Evolutionary conservation across 2,113 vertebrate species (phyloP).

Genomic region (Redunca redunca): DNA sequence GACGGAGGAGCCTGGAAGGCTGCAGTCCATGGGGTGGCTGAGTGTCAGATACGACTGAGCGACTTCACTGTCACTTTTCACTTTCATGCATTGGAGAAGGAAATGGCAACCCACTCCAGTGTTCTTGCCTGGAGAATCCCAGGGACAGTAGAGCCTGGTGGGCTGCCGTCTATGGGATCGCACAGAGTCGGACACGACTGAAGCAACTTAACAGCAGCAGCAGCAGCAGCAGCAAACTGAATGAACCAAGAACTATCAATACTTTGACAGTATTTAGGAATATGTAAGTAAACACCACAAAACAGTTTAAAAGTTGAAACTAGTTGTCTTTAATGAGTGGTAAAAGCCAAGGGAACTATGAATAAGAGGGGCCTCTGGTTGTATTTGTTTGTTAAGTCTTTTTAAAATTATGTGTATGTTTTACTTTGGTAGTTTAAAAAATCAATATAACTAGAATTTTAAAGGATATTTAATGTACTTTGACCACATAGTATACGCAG

Average conservation of each 20-base stretch:
- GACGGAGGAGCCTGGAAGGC: no score
- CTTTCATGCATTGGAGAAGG: no score
- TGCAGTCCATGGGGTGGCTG: no score
- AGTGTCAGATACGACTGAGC: no score
- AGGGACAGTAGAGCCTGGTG: no score
- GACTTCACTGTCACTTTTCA: no score
- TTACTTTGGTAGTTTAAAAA: background rate
- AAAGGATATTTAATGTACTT: background rate
- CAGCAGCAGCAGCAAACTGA: background rate
- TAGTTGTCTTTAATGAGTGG: background rate
- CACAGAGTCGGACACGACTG: no score
- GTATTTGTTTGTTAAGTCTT: background rate
- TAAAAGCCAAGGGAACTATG: background rate
- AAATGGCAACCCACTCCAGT: no score
- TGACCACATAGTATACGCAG: background rate
- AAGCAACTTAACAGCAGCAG: no score
- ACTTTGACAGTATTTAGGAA: background rate
- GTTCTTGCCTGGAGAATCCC: no score
- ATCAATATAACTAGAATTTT: background rate
- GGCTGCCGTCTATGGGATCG: no score
- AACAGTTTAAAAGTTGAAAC: background rate
- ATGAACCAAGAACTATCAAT: background rate
- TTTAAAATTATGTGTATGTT: background rate
- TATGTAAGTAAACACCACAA: background rate
- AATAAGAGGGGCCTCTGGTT: background rate